Evolutionary conservation across 2,113 vertebrate genomes (phyloP).

Genomic region (Psilopsiagon aurifrons): DNA sequence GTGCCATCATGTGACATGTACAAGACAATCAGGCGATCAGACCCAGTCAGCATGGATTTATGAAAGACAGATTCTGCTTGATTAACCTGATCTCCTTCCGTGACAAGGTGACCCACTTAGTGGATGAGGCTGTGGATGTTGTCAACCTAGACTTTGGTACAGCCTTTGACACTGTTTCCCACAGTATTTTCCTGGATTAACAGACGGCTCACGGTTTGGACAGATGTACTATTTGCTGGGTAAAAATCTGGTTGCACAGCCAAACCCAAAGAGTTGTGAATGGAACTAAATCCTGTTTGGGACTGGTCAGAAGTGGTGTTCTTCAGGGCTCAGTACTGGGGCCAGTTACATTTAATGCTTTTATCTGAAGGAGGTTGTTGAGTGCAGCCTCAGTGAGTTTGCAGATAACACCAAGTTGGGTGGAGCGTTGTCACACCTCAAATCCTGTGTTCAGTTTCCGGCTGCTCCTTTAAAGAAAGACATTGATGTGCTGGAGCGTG

Average conservation of each 20-base stretch:
- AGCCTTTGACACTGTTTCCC: neutral
- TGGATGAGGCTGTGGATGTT: neutral
- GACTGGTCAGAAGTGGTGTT: too few species aligned
- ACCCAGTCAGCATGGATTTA: neutral
- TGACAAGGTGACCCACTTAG: neutral
- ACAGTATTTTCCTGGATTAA: neutral
- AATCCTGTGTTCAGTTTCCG: neutral
- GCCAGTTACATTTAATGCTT: neutral
- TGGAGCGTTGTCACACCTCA: neutral
- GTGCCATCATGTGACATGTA: neutral
- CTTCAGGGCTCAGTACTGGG: too few species aligned
- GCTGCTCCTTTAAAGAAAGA: neutral
- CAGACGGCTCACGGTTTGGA: neutral
- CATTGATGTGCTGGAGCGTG: neutral
- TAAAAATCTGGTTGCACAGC: neutral
- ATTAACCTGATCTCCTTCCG: neutral
- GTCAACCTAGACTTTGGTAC: neutral
- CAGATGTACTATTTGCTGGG: neutral
- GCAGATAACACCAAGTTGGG: neutral
- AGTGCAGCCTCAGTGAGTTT: neutral
- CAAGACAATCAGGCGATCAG: accelerated
- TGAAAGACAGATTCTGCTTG: neutral
- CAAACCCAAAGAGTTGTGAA: neutral
- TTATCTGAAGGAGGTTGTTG: neutral
- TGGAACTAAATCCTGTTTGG: neutral